Conservation (phyloP, 2,888 invertebrate species). For the Eristalis intricaria region DNA sequence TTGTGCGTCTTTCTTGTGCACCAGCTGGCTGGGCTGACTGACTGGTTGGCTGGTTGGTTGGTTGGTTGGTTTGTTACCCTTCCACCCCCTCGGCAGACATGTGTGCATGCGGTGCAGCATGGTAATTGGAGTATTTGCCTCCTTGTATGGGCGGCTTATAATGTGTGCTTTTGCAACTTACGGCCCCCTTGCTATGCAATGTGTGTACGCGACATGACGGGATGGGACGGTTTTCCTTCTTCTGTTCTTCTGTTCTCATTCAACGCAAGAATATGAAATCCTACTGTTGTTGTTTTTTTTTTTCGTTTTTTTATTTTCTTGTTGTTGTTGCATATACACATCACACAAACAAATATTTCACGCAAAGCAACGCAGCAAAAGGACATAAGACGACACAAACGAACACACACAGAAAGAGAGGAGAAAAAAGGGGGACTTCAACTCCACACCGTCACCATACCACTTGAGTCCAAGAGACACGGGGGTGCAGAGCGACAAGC, state of each 20-base stretch:
- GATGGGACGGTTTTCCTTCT: slow-evolving; percentile 28
- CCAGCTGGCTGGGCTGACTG: neutral
- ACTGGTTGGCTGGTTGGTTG: neutral
- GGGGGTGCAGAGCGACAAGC: neutral
- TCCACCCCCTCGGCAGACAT: neutral
- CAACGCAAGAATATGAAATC: neutral
- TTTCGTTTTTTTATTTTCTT: neutral
- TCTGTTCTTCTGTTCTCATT: neutral
- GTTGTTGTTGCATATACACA: neutral
- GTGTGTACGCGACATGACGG: neutral
- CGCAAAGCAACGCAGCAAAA: slow-evolving; percentile 11
- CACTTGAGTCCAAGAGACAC: neutral
- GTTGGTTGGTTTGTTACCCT: neutral
- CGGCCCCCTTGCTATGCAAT: slow-evolving; percentile 19
- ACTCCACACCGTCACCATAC: neutral
- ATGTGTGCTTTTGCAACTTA: slow-evolving; percentile 52
- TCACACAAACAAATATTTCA: slow-evolving; percentile 1
- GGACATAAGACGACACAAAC: neutral
- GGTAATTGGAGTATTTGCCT: slow-evolving; percentile 58
- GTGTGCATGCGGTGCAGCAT: slow-evolving; percentile 17
- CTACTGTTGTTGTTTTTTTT: neutral
- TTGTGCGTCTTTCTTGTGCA: neutral
- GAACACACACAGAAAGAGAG: neutral
- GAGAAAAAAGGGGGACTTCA: neutral
- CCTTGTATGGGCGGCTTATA: slow-evolving; percentile 44